Evolutionary conservation across 2,888 invertebrate genomes (phyloP).

Genomic region (Sthenelais limicola): DNA sequence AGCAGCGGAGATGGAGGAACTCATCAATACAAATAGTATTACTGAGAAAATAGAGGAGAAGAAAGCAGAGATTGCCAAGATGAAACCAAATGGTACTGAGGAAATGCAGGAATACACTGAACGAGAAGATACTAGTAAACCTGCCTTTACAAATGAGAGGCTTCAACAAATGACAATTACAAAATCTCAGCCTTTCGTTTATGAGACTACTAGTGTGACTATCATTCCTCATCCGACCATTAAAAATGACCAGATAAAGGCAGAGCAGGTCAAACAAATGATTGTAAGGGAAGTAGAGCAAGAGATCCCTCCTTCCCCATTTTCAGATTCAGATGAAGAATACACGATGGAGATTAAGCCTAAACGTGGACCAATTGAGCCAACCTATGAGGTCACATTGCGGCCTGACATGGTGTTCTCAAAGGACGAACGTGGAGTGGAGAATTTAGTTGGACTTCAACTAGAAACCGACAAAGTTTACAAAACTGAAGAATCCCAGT

Average conservation of each 20-base stretch:
- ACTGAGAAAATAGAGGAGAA: too few species aligned
- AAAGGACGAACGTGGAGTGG: slow-evolving; percentile 12
- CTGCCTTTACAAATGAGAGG: slow-evolving; percentile 3
- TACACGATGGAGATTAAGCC: background rate
- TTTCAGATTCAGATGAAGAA: too few species aligned
- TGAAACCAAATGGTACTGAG: background rate
- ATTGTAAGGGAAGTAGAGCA: slow-evolving; percentile 4
- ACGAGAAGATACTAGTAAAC: background rate
- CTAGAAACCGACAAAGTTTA: slow-evolving; percentile 41
- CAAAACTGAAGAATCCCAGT: slow-evolving; percentile 47
- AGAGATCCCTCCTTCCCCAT: too few species aligned
- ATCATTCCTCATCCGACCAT: slow-evolving; percentile 11
- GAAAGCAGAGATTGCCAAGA: background rate
- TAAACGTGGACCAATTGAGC: background rate
- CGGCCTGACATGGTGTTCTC: slow-evolving; percentile 19
- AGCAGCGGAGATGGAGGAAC: too few species aligned
- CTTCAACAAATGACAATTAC: slow-evolving; percentile 15
- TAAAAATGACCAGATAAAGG: background rate
- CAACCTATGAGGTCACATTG: slow-evolving; percentile 16
- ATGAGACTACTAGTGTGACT: slow-evolving; percentile 17
- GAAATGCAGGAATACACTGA: background rate
- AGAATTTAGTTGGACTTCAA: slow-evolving; percentile 3
- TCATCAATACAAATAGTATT: too few species aligned
- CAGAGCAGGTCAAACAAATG: slow-evolving; percentile 28
- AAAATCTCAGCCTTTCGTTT: slow-evolving; percentile 4